Percentiles rank a stretch among this genome's conserved stretches.
Conservation (phyloP, 2,797 vertebrate genomes). For the Gephyroberyx darwinii region DNA sequence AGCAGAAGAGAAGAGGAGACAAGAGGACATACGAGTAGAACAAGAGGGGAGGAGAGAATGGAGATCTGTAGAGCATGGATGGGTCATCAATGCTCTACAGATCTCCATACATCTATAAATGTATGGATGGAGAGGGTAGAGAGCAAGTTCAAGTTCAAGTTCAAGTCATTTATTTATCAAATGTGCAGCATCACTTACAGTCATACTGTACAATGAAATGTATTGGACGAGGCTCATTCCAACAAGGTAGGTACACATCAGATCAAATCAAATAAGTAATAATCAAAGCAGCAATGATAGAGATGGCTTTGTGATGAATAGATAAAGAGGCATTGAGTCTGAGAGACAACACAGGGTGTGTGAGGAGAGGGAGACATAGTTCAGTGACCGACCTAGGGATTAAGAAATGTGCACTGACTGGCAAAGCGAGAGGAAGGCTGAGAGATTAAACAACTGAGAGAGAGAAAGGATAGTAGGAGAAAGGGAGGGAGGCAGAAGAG, state of each 20-base stretch:
- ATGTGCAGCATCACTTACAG: too few species aligned
- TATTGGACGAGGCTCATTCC: too few species aligned
- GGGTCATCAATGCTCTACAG: constrained; percentile 1
- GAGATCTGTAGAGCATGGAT: constrained; percentile 36
- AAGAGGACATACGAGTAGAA: constrained; percentile 10
- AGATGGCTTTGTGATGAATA: constrained; percentile 38
- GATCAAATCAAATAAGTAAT: too few species aligned
- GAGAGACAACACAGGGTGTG: constrained; percentile 20
- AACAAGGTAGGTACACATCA: too few species aligned
- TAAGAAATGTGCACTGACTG: constrained; percentile 31
- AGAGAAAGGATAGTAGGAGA: constrained; percentile 4
- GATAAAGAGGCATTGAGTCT: constrained; percentile 13
- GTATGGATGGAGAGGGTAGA: constrained; percentile 13
- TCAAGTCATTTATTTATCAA: too few species aligned
- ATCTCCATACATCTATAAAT: too few species aligned
- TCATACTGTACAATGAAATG: too few species aligned
- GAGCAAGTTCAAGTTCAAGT: too few species aligned
- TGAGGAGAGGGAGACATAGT: constrained; percentile 32
- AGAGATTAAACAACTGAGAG: constrained; percentile 22
- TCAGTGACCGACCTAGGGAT: constrained; percentile 32
- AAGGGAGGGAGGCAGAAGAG: constrained; percentile 42
- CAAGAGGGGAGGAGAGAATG: neutral
- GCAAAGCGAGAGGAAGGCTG: constrained; percentile 27
- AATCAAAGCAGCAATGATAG: neutral
- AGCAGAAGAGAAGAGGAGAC: constrained; percentile 6